Evolutionary conservation across 2,113 vertebrate species (phyloP), one percentile per base, ranked within the genome.

Genomic region (Colistium nudipinnis): DNA sequence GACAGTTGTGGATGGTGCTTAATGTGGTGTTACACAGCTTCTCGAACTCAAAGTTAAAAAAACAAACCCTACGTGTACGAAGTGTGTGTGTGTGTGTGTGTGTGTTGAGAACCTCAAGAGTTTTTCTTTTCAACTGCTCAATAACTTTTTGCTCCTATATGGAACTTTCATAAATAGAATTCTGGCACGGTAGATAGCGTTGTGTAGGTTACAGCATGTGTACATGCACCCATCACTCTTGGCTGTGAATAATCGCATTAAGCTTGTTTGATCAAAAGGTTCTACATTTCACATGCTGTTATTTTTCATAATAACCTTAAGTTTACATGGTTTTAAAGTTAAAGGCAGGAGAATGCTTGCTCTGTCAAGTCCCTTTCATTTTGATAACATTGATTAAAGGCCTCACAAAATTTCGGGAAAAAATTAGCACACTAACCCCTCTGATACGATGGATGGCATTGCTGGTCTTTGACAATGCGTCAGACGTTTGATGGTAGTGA

Each of bases 11-110:
- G 51, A 78, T 45, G 84, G 60, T 87, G 81, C 84, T 85, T 66
- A 66, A 68, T 79, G 54, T 74, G 80, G 70, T 82, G 83, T 87
- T 77, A 82, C 67, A 59, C 62, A 80, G 64, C 79, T 82, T 67
- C 80, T 81, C 45, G 74, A 71, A 65, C 57, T 85, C 66, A 56
- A 53, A 70, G 48, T 67, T 64, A 73, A 82, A 75, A 83, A 82
- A 47, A 65, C 64, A 82, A 80, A 82, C 68, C 41, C 62, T 45
- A 11, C 70, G 56, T 74, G 4, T 71, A 70, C 51, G 51, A 66
- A 49, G 52, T 45, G 4, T 7, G 9, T 43, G 36, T 53, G 27
- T 57, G 38, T 22, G 39, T 38, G 48, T n/a, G 11, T 53, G 48
- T 54, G 38, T 78, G 69, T 64, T 67, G 25, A 66, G 14, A 74